Percentiles rank a stretch among this genome's conserved stretches.
Conservation (phyloP, 2,797 vertebrate species). For the Gymnothorax reevesii region DNA sequence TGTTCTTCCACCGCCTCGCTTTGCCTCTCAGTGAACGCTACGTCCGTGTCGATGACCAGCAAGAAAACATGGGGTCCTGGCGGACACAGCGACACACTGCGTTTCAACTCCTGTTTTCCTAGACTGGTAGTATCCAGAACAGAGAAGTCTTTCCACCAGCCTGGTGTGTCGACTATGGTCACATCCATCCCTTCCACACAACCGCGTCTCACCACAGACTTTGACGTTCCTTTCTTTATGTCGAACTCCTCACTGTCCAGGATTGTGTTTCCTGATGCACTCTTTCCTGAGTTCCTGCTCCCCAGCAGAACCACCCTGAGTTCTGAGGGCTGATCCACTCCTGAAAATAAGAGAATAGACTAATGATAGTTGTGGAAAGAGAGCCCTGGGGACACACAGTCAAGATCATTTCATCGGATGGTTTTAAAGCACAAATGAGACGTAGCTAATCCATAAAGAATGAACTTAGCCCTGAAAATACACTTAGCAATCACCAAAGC, state of each 20-base stretch:
- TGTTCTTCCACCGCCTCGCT: constrained; percentile 1
- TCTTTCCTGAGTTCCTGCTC: constrained; percentile 1
- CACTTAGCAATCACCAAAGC: no score
- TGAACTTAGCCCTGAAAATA: background rate
- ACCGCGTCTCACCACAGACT: background rate
- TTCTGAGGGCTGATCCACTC: background rate
- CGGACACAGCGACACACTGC: constrained; percentile 10
- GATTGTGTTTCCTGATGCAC: constrained; percentile 19
- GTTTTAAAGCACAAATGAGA: background rate
- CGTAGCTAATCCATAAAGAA: background rate
- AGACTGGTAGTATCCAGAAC: background rate
- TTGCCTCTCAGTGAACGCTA: background rate
- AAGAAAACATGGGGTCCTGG: constrained; percentile 19
- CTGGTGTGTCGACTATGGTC: constrained; percentile 1
- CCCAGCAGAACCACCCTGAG: constrained; percentile 15
- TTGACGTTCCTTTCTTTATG: background rate
- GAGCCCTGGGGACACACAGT: background rate
- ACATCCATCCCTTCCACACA: background rate
- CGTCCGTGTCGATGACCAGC: background rate
- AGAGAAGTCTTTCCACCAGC: constrained; percentile 2
- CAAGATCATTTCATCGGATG: background rate
- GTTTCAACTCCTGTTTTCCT: background rate
- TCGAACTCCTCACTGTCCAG: constrained; percentile 11
- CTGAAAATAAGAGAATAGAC: background rate
- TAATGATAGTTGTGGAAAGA: background rate